phyloP scores from a whole-genome alignment of 2,888 invertebrate species.

The Lasioglossum villosulum region DNA sequence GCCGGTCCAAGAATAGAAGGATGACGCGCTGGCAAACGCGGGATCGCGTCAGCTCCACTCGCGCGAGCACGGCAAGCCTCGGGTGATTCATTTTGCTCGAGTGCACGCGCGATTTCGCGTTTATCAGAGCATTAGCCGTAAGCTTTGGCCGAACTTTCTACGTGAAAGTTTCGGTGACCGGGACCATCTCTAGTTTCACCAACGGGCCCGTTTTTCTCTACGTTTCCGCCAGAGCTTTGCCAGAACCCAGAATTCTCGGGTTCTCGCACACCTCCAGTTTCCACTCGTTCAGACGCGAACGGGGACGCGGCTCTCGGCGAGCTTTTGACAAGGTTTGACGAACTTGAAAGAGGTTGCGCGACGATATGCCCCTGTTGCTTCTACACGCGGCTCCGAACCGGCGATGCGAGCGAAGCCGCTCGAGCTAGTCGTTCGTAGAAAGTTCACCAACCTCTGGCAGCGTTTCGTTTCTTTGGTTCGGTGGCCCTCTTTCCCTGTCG shows the following conservation, averaged over 20 bases:
- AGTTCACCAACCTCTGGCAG: constrained; percentile 73
- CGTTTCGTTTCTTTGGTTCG: constrained; percentile 44
- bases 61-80: background rate
- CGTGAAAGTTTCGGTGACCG: background rate
- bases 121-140: background rate
- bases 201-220: background rate
- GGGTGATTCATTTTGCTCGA: background rate
- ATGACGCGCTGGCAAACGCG: constrained; percentile 69
- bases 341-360: constrained; percentile 53
- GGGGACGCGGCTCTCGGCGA: background rate
- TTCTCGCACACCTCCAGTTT: background rate
- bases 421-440: constrained; percentile 55
- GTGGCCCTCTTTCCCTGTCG: constrained; percentile 34
- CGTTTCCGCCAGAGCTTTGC: background rate
- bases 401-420: constrained; percentile 59
- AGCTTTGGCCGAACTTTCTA: background rate
- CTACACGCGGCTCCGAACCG: constrained; percentile 57
- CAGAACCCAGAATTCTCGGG: background rate
- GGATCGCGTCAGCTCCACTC: constrained; percentile 27
- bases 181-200: background rate
- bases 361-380: constrained; percentile 49
- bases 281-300: background rate
- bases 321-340: constrained; percentile 1
- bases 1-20: constrained; percentile 77
- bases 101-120: background rate